Conservation (phyloP, 2,113 vertebrate species). For the Boulengeromyrus knoepffleri region DNA sequence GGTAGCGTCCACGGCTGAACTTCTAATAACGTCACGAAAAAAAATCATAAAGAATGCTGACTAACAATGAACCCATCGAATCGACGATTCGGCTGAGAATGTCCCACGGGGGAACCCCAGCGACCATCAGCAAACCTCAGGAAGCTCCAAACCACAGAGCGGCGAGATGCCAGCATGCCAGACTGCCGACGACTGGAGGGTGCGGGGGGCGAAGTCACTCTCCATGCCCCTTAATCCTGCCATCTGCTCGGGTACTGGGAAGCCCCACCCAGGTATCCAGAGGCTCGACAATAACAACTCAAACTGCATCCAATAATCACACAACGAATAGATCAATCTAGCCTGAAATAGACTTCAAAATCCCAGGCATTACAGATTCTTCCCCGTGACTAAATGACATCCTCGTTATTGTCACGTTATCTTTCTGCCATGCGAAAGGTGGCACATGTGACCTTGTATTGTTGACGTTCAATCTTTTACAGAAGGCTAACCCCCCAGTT, state of each 20-base stretch:
- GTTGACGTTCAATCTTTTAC: neutral
- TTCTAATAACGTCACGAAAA: neutral
- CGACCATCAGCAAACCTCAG: neutral
- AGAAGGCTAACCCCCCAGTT: conserved; percentile 10
- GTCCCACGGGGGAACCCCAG: neutral
- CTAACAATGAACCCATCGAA: neutral
- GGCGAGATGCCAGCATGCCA: neutral
- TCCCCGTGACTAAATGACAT: conserved; percentile 37
- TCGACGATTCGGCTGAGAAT: neutral
- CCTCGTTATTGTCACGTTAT: conserved; percentile 29
- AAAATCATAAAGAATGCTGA: neutral
- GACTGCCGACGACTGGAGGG: neutral
- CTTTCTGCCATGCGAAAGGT: conserved; percentile 33
- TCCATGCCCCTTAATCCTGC: conserved; percentile 1
- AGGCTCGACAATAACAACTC: conserved; percentile 32
- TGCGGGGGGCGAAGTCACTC: too few species aligned
- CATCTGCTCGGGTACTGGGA: conserved; percentile 42
- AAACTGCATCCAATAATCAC: conserved; percentile 43
- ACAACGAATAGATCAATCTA: conserved; percentile 44
- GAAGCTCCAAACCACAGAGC: neutral
- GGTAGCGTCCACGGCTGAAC: neutral
- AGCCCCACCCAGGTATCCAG: conserved; percentile 17
- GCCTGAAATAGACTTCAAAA: conserved; percentile 32
- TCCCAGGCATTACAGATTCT: conserved; percentile 24
- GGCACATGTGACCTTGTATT: conserved; percentile 17